Evolutionary conservation across 2,888 invertebrate genomes (phyloP).

Genomic region (Metopia argyrocephala): DNA sequence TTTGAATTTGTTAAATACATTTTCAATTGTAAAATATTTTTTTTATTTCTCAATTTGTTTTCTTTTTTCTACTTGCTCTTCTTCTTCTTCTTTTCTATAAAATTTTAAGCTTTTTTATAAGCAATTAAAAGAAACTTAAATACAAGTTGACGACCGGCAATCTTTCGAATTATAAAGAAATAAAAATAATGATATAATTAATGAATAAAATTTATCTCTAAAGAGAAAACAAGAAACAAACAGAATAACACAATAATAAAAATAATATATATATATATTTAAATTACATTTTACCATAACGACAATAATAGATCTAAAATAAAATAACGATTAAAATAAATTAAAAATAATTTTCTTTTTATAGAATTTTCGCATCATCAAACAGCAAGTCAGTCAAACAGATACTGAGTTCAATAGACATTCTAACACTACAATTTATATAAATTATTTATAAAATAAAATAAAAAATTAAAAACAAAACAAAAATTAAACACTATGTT

Average conservation of each 20-base stretch:
- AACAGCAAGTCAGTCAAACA: background rate
- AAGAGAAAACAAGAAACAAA: background rate
- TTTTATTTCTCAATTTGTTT: too few species aligned
- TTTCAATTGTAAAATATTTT: too few species aligned
- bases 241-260: background rate
- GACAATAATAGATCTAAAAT: slow-evolving; percentile 4
- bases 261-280: too few species aligned
- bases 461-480: background rate
- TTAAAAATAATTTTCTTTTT: background rate
- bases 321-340: slow-evolving; percentile 1
- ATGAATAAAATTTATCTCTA: background rate
- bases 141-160: background rate
- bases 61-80: background rate
- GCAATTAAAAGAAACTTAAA: background rate
- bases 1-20: background rate
- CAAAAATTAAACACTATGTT: too few species aligned
- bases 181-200: background rate
- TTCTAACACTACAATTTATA: slow-evolving; percentile 31
- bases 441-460: slow-evolving; percentile 53
- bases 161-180: background rate
- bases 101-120: background rate
- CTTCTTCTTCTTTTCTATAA: background rate
- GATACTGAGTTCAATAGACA: background rate
- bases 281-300: slow-evolving; percentile 33
- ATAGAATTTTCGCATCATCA: background rate